Evolutionary conservation across 2,797 vertebrate genomes (phyloP).

Genomic region (Argyrosomus regius): DNA sequence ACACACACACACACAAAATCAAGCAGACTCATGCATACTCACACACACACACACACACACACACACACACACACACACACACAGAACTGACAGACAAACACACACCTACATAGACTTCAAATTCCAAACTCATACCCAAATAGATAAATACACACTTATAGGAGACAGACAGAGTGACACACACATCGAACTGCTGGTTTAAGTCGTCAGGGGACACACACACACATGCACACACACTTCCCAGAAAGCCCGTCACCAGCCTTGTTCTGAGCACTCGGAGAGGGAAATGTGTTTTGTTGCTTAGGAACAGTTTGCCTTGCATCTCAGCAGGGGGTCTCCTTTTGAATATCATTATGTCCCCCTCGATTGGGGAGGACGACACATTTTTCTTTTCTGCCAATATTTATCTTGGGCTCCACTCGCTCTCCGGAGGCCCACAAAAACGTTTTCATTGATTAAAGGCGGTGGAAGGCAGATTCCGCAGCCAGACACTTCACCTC

Average conservation of each 20-base stretch:
- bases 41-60: constrained; percentile 4
- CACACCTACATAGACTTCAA: constrained; percentile 25
- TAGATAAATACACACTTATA: constrained; percentile 30
- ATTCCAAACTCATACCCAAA: constrained; percentile 16
- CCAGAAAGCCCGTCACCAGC: constrained; percentile 38
- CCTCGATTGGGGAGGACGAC: constrained; percentile 75
- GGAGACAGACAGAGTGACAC: constrained; percentile 28
- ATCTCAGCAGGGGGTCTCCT: constrained; percentile 79
- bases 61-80: not conserved
- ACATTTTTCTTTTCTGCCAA: constrained; percentile 82
- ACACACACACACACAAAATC: constrained; percentile 28
- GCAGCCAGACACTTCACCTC: constrained; percentile 40
- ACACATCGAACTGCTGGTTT: constrained; percentile 38
- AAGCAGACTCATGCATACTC: constrained; percentile 5
- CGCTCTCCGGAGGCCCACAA: constrained; percentile 65
- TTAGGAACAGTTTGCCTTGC: constrained; percentile 85
- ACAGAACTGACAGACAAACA: constrained; percentile 37
- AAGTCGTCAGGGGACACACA: constrained; percentile 41
- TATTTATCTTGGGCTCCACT: constrained; percentile 78
- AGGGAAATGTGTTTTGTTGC: constrained; percentile 86
- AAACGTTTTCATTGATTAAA: constrained; percentile 80
- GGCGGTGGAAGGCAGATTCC: constrained; percentile 49
- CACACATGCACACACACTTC: constrained; percentile 11
- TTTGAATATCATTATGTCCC: constrained; percentile 85
- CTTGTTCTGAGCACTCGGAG: constrained; percentile 48